Evolutionary conservation across 1,140 invertebrate species (phyloP).

Genomic region (Bombus waltoni): DNA sequence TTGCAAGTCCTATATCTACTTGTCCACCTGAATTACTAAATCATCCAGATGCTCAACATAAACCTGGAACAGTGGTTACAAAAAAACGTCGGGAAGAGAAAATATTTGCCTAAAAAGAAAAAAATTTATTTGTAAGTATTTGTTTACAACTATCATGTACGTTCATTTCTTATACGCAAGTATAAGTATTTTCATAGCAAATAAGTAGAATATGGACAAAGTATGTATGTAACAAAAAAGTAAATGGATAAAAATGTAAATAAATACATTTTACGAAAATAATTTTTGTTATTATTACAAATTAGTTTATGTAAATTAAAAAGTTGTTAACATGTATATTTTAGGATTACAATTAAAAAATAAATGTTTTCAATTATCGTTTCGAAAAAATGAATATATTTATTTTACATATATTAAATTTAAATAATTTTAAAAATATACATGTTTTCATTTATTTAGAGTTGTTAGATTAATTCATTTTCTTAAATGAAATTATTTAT

Average conservation of each 20-base stretch:
- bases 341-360: not conserved
- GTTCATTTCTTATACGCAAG: not conserved
- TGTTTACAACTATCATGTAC: not conserved
- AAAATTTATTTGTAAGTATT: not conserved
- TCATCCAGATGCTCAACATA: slow-evolving; percentile 99
- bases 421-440: too few relatives aligned
- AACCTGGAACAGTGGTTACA: slow-evolving; percentile 96
- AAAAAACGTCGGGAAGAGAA: slow-evolving; percentile 98
- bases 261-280: slow-evolving; percentile 14
- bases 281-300: not conserved
- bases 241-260: slow-evolving; percentile 29
- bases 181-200: slow-evolving; percentile 30
- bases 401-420: not conserved
- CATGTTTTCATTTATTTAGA: too few relatives aligned
- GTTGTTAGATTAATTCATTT: not conserved
- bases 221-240: not conserved
- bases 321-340: not conserved
- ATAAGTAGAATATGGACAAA: not conserved
- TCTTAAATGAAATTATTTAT: not conserved
- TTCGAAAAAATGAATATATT: not conserved
- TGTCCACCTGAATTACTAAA: slow-evolving; percentile 99
- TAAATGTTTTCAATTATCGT: not conserved
- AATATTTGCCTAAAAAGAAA: slow-evolving; percentile 89
- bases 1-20: slow-evolving; percentile 95
- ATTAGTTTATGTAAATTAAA: not conserved